Evolutionary conservation across 2,888 invertebrate genomes (phyloP), one percentile per base, ranked within the genome.

Genomic region (Platycheirus albimanus): DNA sequence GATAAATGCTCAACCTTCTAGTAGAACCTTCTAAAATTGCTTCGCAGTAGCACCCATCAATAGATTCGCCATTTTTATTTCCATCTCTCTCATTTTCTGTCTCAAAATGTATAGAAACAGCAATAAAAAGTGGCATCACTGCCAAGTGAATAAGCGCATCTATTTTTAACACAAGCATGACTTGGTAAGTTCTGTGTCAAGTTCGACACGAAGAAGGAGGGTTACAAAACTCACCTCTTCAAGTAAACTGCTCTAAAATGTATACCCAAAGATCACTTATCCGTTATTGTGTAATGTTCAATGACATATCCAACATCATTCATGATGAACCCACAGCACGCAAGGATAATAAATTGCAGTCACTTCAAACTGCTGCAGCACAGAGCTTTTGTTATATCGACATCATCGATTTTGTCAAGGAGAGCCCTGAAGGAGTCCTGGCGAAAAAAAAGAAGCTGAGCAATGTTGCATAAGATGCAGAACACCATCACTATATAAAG

Each of bases 311-410:
- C 70, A n/a, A 58, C 47, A 41, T 54, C 33, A 38, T 20, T 54
- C 54, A 54, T 36, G 54, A 69, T 41, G 45, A 56, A 45, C 36
- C 10, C 36, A 7, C n/a, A 4, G 17, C 2, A 51, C 58, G 19
- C 38, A 70, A 54, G 52, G 24, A 52, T 45, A 70, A 64, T 66
- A 78, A 49, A 72, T 58, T 78, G 71, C 45, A 58, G 43, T 58
- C 36, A 71, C 66, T 72, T 58, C 36, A n/a, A 72, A 43, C 10
- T 56, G 76, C 69, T 64, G 19, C 36, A 36, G 36, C 13, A 54
- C 78, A 47, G 10, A 24, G 30, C 49, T 72, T 64, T 58, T 56
- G 24, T 15, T 58, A 49, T 7, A 36, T 64, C 49, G 24, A 43
- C 66, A 43, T 66, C 51, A 58, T 58, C 64, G 70, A 64, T 54